Evolutionary conservation across 2,797 vertebrate species (phyloP).

Genomic region (Selene dorsalis): DNA sequence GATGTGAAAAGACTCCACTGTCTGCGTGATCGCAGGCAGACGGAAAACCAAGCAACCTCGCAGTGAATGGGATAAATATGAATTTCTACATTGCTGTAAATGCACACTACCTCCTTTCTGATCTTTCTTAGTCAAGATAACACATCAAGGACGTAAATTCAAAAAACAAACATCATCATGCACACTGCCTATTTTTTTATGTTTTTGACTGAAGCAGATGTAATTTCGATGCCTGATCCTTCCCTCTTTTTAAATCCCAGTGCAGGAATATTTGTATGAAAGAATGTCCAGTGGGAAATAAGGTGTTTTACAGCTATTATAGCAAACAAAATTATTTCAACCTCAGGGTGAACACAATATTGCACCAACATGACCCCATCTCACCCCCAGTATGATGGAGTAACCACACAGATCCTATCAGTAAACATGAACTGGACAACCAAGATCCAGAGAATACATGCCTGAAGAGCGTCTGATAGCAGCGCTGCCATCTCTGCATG

Average conservation of each 20-base stretch:
- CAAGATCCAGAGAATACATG: slow-evolving; percentile 61
- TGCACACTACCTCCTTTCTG: slow-evolving; percentile 31
- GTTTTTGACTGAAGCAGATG: slow-evolving; percentile 45
- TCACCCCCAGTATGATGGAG: slow-evolving; percentile 78
- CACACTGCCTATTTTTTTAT: slow-evolving; percentile 5
- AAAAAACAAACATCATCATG: slow-evolving; percentile 25
- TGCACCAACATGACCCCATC: slow-evolving; percentile 80
- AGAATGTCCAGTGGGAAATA: slow-evolving; percentile 84
- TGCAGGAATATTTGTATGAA: slow-evolving; percentile 79
- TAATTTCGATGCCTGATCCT: slow-evolving; percentile 54
- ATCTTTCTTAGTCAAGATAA: slow-evolving; percentile 23
- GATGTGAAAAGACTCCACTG: slow-evolving; percentile 77
- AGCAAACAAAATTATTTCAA: slow-evolving; percentile 85
- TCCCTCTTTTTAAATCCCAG: slow-evolving; percentile 73
- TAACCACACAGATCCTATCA: slow-evolving; percentile 80
- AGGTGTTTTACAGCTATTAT: slow-evolving; percentile 85
- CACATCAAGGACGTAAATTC: slow-evolving; percentile 8
- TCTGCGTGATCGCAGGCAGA: slow-evolving; percentile 72
- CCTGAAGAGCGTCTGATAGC: slow-evolving; percentile 67
- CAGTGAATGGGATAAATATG: slow-evolving; percentile 58
- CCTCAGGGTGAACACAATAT: slow-evolving; percentile 84
- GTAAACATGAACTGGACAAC: slow-evolving; percentile 79
- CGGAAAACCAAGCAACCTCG: slow-evolving; percentile 62
- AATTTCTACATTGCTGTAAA: slow-evolving; percentile 54
- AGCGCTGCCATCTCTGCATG: slow-evolving; percentile 55